Conservation (phyloP, 2,888 invertebrate species). For the Rambutsinella grinnellia region DNA sequence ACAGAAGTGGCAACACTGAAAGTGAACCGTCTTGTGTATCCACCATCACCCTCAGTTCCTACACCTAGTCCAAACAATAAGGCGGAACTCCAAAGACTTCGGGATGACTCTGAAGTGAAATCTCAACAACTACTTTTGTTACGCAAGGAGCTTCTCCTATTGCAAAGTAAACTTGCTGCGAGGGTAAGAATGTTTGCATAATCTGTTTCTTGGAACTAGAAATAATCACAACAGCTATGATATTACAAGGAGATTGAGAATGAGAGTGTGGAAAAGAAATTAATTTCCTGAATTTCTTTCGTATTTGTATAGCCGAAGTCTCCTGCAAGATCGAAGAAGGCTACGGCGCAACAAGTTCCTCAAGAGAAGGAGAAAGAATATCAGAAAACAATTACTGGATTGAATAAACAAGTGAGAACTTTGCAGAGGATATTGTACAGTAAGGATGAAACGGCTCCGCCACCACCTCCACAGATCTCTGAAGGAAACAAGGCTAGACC, state of each 20-base stretch:
- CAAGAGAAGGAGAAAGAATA: conserved; percentile 63
- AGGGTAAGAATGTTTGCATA: conserved; percentile 41
- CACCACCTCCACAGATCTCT: not conserved
- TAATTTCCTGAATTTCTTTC: not conserved
- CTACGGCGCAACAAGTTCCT: not conserved
- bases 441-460: conserved; percentile 49
- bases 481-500: not conserved
- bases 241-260: too few relatives aligned
- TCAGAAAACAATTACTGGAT: conserved; percentile 52
- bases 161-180: conserved; percentile 43
- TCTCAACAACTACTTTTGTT: conserved; percentile 54
- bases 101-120: conserved; percentile 53
- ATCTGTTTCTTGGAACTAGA: too few relatives aligned
- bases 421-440: conserved; percentile 61
- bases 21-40: conserved; percentile 47
- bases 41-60: conserved; percentile 12
- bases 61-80: conserved; percentile 21
- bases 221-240: too few relatives aligned
- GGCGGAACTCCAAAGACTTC: conserved; percentile 51
- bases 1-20: conserved; percentile 62
- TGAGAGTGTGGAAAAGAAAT: not conserved
- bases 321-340: not conserved
- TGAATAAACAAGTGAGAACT: conserved; percentile 62
- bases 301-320: too few relatives aligned
- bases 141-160: conserved; percentile 51